These are phyloP conservation scores for Aleiodes sp. DNA, from an alignment of 1,140 invertebrate species.

Conservation along the genomic window DNA sequence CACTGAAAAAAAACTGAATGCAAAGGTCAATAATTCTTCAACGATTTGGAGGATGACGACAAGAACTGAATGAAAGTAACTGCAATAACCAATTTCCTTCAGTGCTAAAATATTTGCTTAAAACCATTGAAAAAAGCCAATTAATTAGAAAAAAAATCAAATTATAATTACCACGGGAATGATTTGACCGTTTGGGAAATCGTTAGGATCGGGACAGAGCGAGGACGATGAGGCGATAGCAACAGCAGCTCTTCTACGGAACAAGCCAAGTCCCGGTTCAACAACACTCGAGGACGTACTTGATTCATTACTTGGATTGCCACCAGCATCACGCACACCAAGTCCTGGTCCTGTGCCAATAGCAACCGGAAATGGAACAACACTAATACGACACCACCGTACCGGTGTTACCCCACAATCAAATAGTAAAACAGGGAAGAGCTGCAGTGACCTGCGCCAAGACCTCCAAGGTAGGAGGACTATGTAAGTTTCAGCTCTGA, in stretches of 20 bases:
- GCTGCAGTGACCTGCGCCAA: slow-evolving; percentile 72
- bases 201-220: slow-evolving; percentile 59
- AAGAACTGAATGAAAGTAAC: slow-evolving; percentile 35
- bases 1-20: slow-evolving; percentile 19
- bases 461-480: slow-evolving; percentile 80
- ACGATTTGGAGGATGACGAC: slow-evolving; percentile 23
- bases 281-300: slow-evolving; percentile 93
- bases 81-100: not conserved
- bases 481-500: slow-evolving; percentile 75
- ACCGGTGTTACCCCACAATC: slow-evolving; percentile 31
- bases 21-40: slow-evolving; percentile 35
- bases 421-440: slow-evolving; percentile 70
- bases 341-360: slow-evolving; percentile 73
- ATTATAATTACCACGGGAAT: not conserved
- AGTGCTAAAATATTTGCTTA: not conserved
- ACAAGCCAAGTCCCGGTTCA: slow-evolving; percentile 75
- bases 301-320: slow-evolving; percentile 87
- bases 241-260: slow-evolving; percentile 60
- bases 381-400: slow-evolving; percentile 56
- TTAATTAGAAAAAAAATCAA: too few species aligned
- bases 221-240: slow-evolving; percentile 59
- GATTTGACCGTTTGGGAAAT: slow-evolving; percentile 35
- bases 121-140: not conserved
- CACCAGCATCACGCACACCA: slow-evolving; percentile 74
- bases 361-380: slow-evolving; percentile 62